Evolutionary conservation across 2,888 invertebrate species (phyloP), one percentile per base, ranked within the genome.

Genomic region (Clistopyga incitator): DNA sequence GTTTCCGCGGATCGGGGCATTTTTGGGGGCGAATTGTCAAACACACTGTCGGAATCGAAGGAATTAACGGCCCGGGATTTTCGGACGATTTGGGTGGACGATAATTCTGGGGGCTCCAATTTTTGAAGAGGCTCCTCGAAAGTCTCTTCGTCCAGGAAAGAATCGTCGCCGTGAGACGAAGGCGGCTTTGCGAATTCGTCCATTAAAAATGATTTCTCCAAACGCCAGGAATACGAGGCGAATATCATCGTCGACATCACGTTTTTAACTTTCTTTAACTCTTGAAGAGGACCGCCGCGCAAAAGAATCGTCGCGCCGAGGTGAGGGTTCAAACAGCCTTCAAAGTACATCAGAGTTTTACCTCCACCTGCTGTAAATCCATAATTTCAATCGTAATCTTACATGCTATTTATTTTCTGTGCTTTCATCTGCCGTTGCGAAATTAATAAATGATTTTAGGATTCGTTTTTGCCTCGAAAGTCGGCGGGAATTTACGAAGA

Each of bases 261-360:
- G 88, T 95, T 96, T 92, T 99, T 99, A 0, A 98, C 96, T 90
- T 96, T 95, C 11, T 95, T 94, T 8, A 99, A 94, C 91, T 98
- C 98, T 77, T 95, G 93, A 0, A 95, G 94, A 0, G 95, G 95
- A 2, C 94, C 95, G 0, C 98, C 98, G n/a, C 98, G 95, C 2
- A 99, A 93, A 3, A 98, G 93, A 59, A 99, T 96, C 20, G 98
- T 98, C 86, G 98, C 97, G 0, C 98, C 98, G 1, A 98, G 94
- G 88, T 97, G 96, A 0, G 96, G 95, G 90, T 96, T 96, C 0
- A 97, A 96, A 87, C 98, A 97, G 6, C 98, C 98, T 93, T 99
- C 99, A 88, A 99, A 96, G 87, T 97, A 97, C 97, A 99, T 98
- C 42, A 99, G 93, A 0, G 98, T 98, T 94, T 99, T 99, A 20